phyloP scores from a whole-genome alignment of 2,113 vertebrate genomes.

The Rhegmatorhina hoffmannsi region DNA sequence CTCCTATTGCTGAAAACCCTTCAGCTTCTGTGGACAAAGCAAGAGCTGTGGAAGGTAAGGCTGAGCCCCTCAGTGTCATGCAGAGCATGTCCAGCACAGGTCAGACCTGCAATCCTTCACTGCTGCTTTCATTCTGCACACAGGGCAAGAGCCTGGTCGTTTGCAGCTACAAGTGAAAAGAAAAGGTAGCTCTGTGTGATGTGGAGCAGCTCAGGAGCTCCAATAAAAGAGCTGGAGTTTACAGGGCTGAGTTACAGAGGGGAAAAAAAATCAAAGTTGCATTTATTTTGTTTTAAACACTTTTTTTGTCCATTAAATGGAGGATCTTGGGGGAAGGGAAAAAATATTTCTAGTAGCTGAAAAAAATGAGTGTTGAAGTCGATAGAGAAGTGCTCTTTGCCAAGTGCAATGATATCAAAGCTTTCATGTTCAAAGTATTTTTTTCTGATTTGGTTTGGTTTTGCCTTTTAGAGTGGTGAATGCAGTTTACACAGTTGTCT shows the following conservation, averaged over 20 bases:
- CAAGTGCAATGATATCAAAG: background rate
- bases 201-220: background rate
- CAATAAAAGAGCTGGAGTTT: constrained; percentile 15
- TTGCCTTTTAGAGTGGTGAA: constrained; percentile 11
- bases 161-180: constrained; percentile 23
- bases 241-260: constrained; percentile 1
- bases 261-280: constrained; percentile 1
- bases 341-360: background rate
- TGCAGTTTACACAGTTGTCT: background rate
- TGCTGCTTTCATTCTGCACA: background rate
- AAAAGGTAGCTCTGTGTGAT: constrained; percentile 33
- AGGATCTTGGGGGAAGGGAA: background rate
- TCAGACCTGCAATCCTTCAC: background rate
- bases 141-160: background rate
- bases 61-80: background rate
- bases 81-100: background rate
- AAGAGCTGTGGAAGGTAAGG: constrained; percentile 69
- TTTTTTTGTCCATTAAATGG: background rate
- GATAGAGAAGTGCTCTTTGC: background rate
- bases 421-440: background rate
- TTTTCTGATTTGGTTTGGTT: background rate
- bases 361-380: background rate
- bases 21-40: constrained; percentile 53
- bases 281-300: constrained; percentile 36
- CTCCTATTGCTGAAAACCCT: constrained; percentile 43